A percentile compares a stretch with the other conserved stretches of the same genome.
Evolutionary conservation across 2,797 vertebrate genomes (phyloP).

Genomic region (Phoeniculus purpureus): DNA sequence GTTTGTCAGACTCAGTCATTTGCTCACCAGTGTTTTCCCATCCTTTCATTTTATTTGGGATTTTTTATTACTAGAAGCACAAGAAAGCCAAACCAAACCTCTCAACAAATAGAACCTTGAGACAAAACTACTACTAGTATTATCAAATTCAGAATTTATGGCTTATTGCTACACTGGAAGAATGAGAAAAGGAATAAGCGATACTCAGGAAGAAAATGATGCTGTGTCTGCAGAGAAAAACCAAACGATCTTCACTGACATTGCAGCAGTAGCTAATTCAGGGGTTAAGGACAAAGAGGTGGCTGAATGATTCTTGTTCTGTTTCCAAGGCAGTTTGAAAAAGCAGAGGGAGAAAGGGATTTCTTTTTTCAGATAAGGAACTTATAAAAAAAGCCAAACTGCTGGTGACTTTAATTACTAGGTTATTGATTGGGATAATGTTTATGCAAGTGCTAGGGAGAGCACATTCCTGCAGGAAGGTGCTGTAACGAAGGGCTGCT

Average conservation of each 20-base stretch:
- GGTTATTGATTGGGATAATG: conserved; percentile 63
- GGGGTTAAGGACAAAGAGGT: neutral
- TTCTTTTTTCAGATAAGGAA: neutral
- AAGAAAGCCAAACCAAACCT: neutral
- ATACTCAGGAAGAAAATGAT: neutral
- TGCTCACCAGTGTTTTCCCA: neutral
- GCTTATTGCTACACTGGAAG: neutral
- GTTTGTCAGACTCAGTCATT: conserved; percentile 5
- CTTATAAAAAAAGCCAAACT: conserved; percentile 14
- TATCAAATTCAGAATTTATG: neutral
- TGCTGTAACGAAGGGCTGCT: neutral
- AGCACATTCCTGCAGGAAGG: conserved; percentile 30
- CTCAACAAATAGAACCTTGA: neutral
- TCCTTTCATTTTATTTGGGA: neutral
- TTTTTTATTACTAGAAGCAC: neutral
- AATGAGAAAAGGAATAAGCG: neutral
- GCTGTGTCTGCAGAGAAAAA: neutral
- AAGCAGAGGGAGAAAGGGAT: neutral
- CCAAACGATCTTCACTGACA: neutral
- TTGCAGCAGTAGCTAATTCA: neutral
- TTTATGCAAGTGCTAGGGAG: conserved; percentile 37
- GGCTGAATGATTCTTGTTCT: neutral
- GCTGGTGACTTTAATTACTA: conserved; percentile 46
- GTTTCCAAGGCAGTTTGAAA: neutral
- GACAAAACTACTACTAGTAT: neutral